A percentile compares a stretch with the other conserved stretches of the same genome.
Evolutionary conservation across 1,140 invertebrate species (phyloP).

Genomic region (Rhizoglyphus robini): DNA sequence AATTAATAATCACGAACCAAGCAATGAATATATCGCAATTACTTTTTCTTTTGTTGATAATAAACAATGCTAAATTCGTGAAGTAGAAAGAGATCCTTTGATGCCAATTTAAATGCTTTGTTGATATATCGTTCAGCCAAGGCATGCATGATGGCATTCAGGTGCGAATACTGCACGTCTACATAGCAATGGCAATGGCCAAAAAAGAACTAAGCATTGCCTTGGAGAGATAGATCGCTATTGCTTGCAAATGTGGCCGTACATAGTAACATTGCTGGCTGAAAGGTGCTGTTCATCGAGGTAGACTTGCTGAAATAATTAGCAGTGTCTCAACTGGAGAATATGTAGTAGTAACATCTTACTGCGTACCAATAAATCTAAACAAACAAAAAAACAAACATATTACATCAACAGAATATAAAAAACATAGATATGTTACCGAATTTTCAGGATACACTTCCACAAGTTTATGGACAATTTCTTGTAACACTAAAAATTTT

Average conservation of each 20-base stretch:
- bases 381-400: no score
- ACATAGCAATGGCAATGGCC: slow-evolving; percentile 85
- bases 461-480: slow-evolving; percentile 78
- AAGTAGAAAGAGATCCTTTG: slow-evolving; percentile 78
- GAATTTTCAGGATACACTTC: slow-evolving; percentile 75
- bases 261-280: slow-evolving; percentile 88
- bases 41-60: slow-evolving; percentile 73
- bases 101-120: slow-evolving; percentile 63
- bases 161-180: slow-evolving; percentile 83
- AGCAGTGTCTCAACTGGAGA: slow-evolving; percentile 67
- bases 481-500: slow-evolving; percentile 63
- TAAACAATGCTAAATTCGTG: slow-evolving; percentile 90
- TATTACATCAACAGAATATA: neutral
- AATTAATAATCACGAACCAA: neutral
- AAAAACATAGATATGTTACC: neutral
- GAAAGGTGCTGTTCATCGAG: slow-evolving; percentile 70
- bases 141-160: slow-evolving; percentile 78
- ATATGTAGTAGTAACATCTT: slow-evolving; percentile 89
- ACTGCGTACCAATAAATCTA: slow-evolving; percentile 76
- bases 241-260: slow-evolving; percentile 97
- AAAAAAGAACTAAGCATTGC: slow-evolving; percentile 67
- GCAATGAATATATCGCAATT: slow-evolving; percentile 25
- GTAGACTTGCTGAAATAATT: slow-evolving; percentile 84
- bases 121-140: slow-evolving; percentile 84
- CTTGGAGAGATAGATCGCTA: slow-evolving; percentile 82